A percentile compares a stretch with the other conserved stretches of the same genome.
phyloP scores from a whole-genome alignment of 1,140 invertebrate species.

The Cheumatopsyche charites region DNA sequence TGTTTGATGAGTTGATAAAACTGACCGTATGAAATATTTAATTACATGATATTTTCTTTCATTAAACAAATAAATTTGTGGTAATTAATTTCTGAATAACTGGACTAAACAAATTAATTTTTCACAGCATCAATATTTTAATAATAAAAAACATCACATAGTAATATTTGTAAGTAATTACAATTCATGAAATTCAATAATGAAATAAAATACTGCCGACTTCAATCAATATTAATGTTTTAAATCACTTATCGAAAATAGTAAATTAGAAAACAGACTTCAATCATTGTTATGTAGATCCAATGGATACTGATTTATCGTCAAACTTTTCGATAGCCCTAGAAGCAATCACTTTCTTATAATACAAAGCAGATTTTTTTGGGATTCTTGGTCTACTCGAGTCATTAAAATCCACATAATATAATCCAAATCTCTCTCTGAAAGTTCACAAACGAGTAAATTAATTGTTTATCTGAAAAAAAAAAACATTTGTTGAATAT shows the following conservation, averaged over 20 bases:
- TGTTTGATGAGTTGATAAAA: too few relatives aligned
- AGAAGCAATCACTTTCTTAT: constrained; percentile 29
- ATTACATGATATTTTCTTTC: too few relatives aligned
- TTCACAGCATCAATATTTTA: too few relatives aligned
- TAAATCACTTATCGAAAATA: background rate
- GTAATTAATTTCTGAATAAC: too few relatives aligned
- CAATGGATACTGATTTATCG: background rate
- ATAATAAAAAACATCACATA: too few relatives aligned
- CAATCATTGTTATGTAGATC: background rate
- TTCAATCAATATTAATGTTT: background rate
- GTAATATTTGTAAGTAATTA: background rate
- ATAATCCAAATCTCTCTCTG: constrained; percentile 70
- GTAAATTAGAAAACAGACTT: background rate
- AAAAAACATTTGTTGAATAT: background rate
- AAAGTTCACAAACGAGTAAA: constrained; percentile 43
- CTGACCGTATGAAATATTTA: too few relatives aligned
- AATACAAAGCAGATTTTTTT: constrained; percentile 65
- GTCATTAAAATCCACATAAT: constrained; percentile 70
- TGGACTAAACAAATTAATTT: too few relatives aligned
- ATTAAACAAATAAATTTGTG: too few relatives aligned
- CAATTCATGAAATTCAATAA: background rate
- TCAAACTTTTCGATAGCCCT: background rate
- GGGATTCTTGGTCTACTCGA: constrained; percentile 65
- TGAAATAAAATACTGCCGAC: background rate
- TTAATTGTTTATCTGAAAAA: background rate